Evolutionary conservation across 1,140 invertebrate genomes (phyloP), one percentile per base, ranked within the genome.

Genomic region (Bursaphelenchus mucronatus): DNA sequence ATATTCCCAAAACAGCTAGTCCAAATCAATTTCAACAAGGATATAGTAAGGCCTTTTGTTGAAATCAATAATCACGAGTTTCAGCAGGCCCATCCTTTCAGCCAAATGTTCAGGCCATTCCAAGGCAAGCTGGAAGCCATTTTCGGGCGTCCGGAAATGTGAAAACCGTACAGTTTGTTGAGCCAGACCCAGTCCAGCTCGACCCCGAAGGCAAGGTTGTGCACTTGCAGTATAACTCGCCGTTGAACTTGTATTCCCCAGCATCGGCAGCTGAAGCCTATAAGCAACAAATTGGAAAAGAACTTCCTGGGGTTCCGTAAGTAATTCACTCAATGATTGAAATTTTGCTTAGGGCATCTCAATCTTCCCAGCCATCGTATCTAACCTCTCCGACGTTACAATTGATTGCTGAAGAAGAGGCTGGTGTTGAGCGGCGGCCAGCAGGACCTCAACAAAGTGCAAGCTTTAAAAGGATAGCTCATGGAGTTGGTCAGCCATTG

Each of bases 221-320:
- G 19, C 74, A 76, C 54, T 56, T 76, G 8, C 74, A 76, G 50
- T 76, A 76, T 61, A 76, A 76, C 58, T 76, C 74, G 4, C 74
- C 74, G 11, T 61, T 76, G 50, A 57, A 63, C 49, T 55, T 76
- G 15, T 76, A 76, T 46, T 76, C 74, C 3, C 43, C 61, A 10
- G 75, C 76, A n/a, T 62, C 65, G 8, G 74, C 73, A n/a, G 74
- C 74, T 30, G 74, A 76, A 47, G 64, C 73, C n/a, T 76, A 73
- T 30, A 51, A 53, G 17, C 64, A 76, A 40, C 75, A 75, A 47
- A 76, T 75, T 45, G 74, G 75, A 17, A 63, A 51, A 43, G 46
- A 56, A 41, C 44, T 63, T 54, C 47, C 21, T 13, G 59, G 13
- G 17, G 65, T 57, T 45, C 40, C 8, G 13, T 43, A 44, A 15